phyloP scores from a whole-genome alignment of 2,113 vertebrate genomes.

The Sminthopsis crassicaudata region DNA sequence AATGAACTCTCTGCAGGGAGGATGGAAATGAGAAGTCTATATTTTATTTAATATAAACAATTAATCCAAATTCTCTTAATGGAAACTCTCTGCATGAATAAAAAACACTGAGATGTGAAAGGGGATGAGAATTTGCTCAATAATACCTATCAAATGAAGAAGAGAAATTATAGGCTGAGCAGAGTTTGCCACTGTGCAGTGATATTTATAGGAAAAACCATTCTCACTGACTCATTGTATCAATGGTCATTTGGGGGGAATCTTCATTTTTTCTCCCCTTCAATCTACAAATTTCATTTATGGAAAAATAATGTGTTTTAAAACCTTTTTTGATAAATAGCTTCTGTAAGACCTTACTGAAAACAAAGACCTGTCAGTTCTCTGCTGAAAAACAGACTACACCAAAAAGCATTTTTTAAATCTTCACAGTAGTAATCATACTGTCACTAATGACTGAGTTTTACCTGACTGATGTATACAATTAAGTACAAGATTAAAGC shows the following conservation, averaged over 20 bases:
- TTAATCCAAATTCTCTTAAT: neutral
- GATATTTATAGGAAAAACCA: neutral
- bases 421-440: neutral
- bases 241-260: neutral
- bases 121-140: neutral
- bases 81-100: neutral
- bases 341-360: neutral
- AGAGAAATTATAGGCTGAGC: neutral
- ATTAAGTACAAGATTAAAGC: neutral
- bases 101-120: neutral
- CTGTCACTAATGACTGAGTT: neutral
- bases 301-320: constrained; percentile 1
- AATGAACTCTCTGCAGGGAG: neutral
- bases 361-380: neutral
- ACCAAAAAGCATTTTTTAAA: neutral
- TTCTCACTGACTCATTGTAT: neutral
- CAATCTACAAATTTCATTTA: constrained; percentile 15
- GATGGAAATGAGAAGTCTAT: neutral
- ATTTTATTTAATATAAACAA: neutral
- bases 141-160: neutral
- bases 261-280: neutral
- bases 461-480: neutral
- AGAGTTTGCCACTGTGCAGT: neutral
- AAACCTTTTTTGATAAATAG: constrained; percentile 6
- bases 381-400: neutral